Evolutionary conservation across 2,888 invertebrate genomes (phyloP), one percentile per base, ranked within the genome.

Genomic region (Deilephila porcellus): DNA sequence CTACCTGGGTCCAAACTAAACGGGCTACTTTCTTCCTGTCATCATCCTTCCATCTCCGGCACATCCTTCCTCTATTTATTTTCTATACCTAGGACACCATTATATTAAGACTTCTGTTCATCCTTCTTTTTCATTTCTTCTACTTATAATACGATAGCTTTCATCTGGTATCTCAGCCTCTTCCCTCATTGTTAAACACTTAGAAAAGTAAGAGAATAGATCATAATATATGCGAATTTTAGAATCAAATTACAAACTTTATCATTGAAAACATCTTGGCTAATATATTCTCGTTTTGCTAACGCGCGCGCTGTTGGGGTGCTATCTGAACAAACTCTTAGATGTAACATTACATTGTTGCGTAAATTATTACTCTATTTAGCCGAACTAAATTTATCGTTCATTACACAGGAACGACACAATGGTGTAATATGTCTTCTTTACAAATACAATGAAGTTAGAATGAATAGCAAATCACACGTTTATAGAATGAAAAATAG

Each of bases 351-450:
- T 60, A 71, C 73, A 62, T 53, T 63, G 73, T 71, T 73, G 62
- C 70, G 70, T 73, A 73, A 73, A 71, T 73, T 71, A 71, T 73
- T 73, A 71, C 70, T 63, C 73, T 62, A 62, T 72, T 71, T 63
- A 56, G 29, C 29, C 37, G 62, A 59, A 73, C 53, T 17, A 71
- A 63, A 73, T 71, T 73, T 73, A 73, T 73, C 62, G 73, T 71
- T 73, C 60, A 71, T 63, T 71, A 73, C 53, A 53, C 45, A 62
- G 37, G 62, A 73, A 71, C 34, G 64, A 67, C 64, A 67, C 67
- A 67, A 67, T 67, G 67, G 14, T 63, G 19, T 45, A 45, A 67
- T 67, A 45, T 25, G 45, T 67, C 67, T 67, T 67, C 67, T 67
- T 67, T 67, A 67, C 14, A 45, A 52, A 67, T 52, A 67, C 45